These are phyloP conservation scores for Ophthalmolycus amberensis DNA, from an alignment of 2,113 vertebrate genomes.

Conservation along the genomic window DNA sequence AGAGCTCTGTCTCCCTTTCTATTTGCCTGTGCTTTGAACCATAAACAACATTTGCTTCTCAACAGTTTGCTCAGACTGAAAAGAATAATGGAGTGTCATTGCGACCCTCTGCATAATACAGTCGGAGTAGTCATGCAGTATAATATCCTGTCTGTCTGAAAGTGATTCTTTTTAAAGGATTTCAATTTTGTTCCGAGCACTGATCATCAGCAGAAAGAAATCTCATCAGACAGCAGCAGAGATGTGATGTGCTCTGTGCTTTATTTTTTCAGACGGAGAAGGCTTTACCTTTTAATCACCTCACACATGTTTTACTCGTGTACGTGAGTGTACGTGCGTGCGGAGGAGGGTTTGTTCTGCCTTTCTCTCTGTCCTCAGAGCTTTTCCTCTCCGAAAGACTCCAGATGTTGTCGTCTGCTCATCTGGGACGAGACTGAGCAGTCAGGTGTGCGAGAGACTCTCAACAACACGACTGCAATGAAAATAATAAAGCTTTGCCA, in stretches of 20 bases:
- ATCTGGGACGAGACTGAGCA: conserved; percentile 61
- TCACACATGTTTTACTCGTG: conserved; percentile 27
- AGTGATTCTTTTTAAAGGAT: conserved; percentile 49
- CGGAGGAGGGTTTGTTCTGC: conserved; percentile 37
- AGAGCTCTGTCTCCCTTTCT: conserved; percentile 31
- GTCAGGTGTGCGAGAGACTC: conserved; percentile 69
- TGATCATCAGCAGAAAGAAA: conserved; percentile 17
- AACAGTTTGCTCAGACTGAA: conserved; percentile 52
- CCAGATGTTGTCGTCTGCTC: conserved; percentile 74
- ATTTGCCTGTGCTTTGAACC: conserved; percentile 68
- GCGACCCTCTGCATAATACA: conserved; percentile 53
- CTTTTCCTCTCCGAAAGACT: conserved; percentile 52
- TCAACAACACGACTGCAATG: conserved; percentile 39
- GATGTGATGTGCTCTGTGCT: conserved; percentile 40
- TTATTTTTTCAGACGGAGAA: conserved; percentile 23
- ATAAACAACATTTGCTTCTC: conserved; percentile 60
- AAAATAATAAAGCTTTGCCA: conserved; percentile 49
- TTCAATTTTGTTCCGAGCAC: conserved; percentile 34
- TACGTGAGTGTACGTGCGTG: conserved; percentile 1
- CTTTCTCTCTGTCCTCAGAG: conserved; percentile 62
- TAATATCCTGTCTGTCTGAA: conserved; percentile 56
- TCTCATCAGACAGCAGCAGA: conserved; percentile 23
- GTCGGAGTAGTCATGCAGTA: conserved; percentile 49
- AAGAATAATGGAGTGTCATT: conserved; percentile 59
- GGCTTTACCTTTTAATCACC: conserved; percentile 67